A percentile compares a stretch with the other conserved stretches of the same genome.
Conservation (phyloP, 2,888 invertebrate genomes). For the Nomada flava region DNA sequence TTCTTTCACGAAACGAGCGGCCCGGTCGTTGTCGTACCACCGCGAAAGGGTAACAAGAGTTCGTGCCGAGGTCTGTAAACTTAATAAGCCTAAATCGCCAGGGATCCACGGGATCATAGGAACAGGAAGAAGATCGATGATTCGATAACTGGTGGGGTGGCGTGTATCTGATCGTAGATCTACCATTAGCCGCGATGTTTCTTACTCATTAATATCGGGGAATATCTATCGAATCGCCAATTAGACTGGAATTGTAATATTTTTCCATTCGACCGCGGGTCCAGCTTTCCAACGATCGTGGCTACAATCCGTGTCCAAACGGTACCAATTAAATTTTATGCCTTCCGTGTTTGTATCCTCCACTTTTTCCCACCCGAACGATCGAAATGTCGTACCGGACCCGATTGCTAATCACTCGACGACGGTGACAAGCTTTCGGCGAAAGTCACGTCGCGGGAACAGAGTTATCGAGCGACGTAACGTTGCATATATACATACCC, state of each 20-base stretch:
- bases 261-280: background rate
- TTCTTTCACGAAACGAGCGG: slow-evolving; percentile 33
- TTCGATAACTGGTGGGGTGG: slow-evolving; percentile 32
- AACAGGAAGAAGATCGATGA: slow-evolving; percentile 48
- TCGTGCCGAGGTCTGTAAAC: slow-evolving; percentile 53
- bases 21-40: slow-evolving; percentile 18
- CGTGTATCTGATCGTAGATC: slow-evolving; percentile 22
- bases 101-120: slow-evolving; percentile 49
- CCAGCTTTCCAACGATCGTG: slow-evolving; percentile 9
- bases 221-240: slow-evolving; percentile 32
- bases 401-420: slow-evolving; percentile 43
- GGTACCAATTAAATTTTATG: slow-evolving; percentile 47
- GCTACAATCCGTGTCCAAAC: background rate
- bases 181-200: slow-evolving; percentile 10
- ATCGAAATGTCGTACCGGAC: slow-evolving; percentile 52
- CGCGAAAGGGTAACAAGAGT: slow-evolving; percentile 48
- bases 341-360: slow-evolving; percentile 5
- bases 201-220: slow-evolving; percentile 42
- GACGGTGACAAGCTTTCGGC: slow-evolving; percentile 42
- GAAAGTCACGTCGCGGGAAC: slow-evolving; percentile 31
- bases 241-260: slow-evolving; percentile 39
- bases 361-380: background rate
- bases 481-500: background rate
- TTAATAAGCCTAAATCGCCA: slow-evolving; percentile 55
- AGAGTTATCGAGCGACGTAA: background rate